Base-by-base conservation (phyloP, 2,113 vertebrate genomes). In the Glareola pratincola region DNA sequence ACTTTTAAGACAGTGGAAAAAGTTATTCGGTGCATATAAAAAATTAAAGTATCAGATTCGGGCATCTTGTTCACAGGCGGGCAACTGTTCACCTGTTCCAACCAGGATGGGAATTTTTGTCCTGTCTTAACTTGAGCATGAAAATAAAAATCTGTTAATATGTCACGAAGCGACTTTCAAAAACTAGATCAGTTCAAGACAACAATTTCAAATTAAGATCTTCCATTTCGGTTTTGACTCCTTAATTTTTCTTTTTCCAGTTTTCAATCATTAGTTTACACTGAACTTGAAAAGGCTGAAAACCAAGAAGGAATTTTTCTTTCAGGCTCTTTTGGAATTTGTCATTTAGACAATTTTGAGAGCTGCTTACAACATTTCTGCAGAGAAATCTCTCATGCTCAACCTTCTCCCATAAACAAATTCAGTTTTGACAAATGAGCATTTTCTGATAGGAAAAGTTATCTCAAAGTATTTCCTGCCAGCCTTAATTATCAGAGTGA, bases 361-460 rank as follows among this genome's bases (percentile, higher is more conserved):
- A 88, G 74, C 43, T 96, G 62, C 90, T 90, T 69, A 89, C 62
- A 74, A 45, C 1, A 4, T 62, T 82, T 68, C 71, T 91, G 77
- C 62, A 73, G 71, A 91, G 71, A 90, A 94, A 94, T 85, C 34
- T 90, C 53, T 91, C 74, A 87, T 60, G 62, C 80, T 91, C 89
- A 85, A 32, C 24, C 16, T 11, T 75, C 11, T 80, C 48, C 45
- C 85, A 79, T 34, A 90, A 90, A 94, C 48, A 96, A 90, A 94
- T 76, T 69, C 77, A 51, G 39, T 64, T 96, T 88, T 90, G 96
- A 94, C 53, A 93, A 94, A 93, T 19, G 45, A 90, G 67, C 22
- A 43, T 76, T 93, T 96, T 85, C 72, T 92, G 75, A 92, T 74
- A 84, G 37, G 50, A 95, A 39, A 84, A 68, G 63, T 84, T 91